phyloP scores from a whole-genome alignment of 2,113 vertebrate species.

The Orycteropus afer region DNA sequence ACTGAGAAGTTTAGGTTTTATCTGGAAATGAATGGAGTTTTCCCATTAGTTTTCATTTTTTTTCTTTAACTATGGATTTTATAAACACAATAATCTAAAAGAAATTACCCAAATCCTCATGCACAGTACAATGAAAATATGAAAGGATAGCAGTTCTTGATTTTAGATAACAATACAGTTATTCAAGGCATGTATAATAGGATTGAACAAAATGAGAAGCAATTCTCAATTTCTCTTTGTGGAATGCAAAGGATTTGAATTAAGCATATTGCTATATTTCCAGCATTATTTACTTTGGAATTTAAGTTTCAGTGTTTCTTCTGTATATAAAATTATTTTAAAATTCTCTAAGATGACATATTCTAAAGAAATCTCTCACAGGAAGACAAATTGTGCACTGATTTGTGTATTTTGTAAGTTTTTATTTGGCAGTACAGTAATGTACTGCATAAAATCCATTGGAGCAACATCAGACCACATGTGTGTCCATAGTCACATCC shows the following conservation, averaged over 20 bases:
- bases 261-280: neutral
- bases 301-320: slow-evolving; percentile 7
- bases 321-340: neutral
- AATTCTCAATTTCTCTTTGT: neutral
- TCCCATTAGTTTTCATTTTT: neutral
- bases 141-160: neutral
- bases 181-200: neutral
- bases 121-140: neutral
- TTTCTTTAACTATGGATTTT: slow-evolving; percentile 21
- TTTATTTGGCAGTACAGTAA: neutral
- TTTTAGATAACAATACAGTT: neutral
- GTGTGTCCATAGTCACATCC: no score
- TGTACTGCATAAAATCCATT: no score
- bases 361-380: neutral
- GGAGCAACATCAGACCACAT: no score
- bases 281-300: slow-evolving; percentile 18
- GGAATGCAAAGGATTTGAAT: neutral
- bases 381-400: neutral
- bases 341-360: neutral
- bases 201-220: neutral
- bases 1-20: neutral
- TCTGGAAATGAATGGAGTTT: neutral
- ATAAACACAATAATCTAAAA: neutral
- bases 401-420: slow-evolving; percentile 25
- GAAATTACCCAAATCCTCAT: neutral